phyloP scores from a whole-genome alignment of 2,113 vertebrate species.

The Anolis sagrei region DNA sequence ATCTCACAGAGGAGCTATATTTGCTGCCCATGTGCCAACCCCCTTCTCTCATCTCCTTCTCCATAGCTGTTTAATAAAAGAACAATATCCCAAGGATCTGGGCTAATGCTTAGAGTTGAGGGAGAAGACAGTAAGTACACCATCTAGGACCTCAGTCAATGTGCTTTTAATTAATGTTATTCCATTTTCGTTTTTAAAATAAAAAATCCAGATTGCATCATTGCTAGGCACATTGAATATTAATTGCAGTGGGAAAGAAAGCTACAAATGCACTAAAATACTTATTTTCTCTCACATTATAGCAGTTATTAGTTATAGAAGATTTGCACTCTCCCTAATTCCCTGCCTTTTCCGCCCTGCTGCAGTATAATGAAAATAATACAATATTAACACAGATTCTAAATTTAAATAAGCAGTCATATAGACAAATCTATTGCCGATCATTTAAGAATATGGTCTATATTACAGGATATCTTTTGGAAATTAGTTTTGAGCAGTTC shows the following conservation, averaged over 20 bases:
- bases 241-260: neutral
- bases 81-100: too few relatives aligned
- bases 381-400: neutral
- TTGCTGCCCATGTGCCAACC: too few relatives aligned
- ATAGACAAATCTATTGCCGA: neutral
- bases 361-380: neutral
- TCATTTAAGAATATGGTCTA: neutral
- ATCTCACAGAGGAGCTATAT: too few relatives aligned
- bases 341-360: too few relatives aligned
- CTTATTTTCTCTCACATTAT: neutral
- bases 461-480: neutral
- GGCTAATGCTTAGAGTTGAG: too few relatives aligned
- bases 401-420: neutral
- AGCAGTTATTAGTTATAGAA: neutral
- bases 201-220: neutral
- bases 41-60: too few relatives aligned
- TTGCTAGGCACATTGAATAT: neutral
- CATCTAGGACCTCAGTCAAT: too few relatives aligned
- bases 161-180: too few relatives aligned
- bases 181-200: too few relatives aligned
- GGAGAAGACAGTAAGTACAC: too few relatives aligned
- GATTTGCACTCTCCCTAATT: too few relatives aligned
- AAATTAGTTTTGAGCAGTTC: constrained; percentile 4
- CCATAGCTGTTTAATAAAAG: too few relatives aligned
- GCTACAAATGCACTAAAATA: neutral